These are phyloP conservation scores for Thaleichthys pacificus DNA, from an alignment of 2,797 vertebrate species.

Conservation along the genomic window DNA sequence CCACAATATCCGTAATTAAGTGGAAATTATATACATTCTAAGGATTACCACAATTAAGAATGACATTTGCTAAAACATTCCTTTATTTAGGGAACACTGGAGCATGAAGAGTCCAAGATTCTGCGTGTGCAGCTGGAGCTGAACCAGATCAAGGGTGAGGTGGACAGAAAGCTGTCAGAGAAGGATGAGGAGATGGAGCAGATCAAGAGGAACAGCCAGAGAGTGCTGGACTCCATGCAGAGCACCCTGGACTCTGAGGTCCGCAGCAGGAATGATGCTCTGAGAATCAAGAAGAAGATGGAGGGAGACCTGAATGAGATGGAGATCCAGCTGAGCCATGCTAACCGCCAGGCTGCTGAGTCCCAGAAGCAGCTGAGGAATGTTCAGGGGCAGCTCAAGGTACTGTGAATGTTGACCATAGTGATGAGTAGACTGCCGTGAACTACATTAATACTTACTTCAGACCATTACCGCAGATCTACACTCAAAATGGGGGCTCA, in stretches of 20 bases:
- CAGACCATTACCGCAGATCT: no score
- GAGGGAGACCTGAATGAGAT: constrained; percentile 67
- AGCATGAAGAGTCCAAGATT: constrained; percentile 77
- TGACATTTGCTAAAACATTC: no score
- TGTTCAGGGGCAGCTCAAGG: constrained; percentile 50
- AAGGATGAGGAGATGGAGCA: constrained; percentile 79
- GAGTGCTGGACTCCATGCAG: constrained; percentile 81
- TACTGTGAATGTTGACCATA: not conserved
- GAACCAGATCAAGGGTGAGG: constrained; percentile 73
- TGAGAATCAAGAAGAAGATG: constrained; percentile 9
- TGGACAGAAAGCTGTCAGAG: constrained; percentile 72
- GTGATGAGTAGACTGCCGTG: no score
- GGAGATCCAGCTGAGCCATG: constrained; percentile 75
- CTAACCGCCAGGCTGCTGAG: constrained; percentile 70
- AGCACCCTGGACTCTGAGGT: constrained; percentile 83
- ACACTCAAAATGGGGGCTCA: no score
- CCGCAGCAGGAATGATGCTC: constrained; percentile 82
- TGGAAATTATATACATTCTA: no score
- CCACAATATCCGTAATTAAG: no score
- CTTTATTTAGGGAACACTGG: constrained; percentile 77
- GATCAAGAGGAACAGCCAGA: not conserved
- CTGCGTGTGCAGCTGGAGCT: constrained; percentile 73
- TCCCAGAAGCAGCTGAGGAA: constrained; percentile 65
- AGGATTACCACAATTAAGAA: no score
- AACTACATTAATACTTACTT: no score